These are phyloP conservation scores for Amphiprion clarkii DNA, from an alignment of 2,797 vertebrate species.

Conservation along the genomic window DNA sequence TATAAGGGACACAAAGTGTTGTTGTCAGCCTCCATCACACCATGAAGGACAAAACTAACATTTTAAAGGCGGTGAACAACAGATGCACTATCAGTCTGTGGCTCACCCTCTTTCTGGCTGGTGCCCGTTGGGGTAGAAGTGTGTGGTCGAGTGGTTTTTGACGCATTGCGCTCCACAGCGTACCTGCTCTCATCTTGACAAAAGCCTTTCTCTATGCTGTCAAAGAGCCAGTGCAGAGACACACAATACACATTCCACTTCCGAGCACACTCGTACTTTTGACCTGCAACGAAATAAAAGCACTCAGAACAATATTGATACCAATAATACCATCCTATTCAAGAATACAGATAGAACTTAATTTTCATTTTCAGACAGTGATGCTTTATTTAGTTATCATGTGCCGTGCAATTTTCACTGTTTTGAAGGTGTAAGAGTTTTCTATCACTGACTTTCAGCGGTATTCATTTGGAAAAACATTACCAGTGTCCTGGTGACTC, in stretches of 20 bases:
- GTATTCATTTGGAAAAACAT: neutral
- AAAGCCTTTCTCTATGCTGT: conserved; percentile 95
- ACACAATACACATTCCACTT: conserved; percentile 98
- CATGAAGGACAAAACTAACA: too few relatives aligned
- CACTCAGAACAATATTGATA: neutral
- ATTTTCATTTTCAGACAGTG: neutral
- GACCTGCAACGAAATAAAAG: conserved; percentile 84
- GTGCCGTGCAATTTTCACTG: neutral
- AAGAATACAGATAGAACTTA: neutral
- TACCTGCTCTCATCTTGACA: conserved; percentile 96
- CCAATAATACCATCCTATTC: neutral
- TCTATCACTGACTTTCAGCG: neutral
- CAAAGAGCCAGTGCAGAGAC: conserved; percentile 94
- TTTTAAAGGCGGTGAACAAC: neutral
- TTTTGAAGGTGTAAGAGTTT: neutral
- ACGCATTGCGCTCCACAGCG: conserved; percentile 76
- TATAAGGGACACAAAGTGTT: too few relatives aligned
- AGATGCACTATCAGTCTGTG: neutral
- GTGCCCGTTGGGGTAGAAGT: conserved; percentile 93
- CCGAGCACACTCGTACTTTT: conserved; percentile 96
- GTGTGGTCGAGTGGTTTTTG: conserved; percentile 77
- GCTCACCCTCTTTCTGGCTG: conserved; percentile 85
- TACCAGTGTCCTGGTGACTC: conserved; percentile 10
- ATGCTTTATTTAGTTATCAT: neutral
- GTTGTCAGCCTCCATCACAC: too few relatives aligned